Evolutionary conservation across 1,140 invertebrate genomes (phyloP).

Genomic region (Cydia pomonella): DNA sequence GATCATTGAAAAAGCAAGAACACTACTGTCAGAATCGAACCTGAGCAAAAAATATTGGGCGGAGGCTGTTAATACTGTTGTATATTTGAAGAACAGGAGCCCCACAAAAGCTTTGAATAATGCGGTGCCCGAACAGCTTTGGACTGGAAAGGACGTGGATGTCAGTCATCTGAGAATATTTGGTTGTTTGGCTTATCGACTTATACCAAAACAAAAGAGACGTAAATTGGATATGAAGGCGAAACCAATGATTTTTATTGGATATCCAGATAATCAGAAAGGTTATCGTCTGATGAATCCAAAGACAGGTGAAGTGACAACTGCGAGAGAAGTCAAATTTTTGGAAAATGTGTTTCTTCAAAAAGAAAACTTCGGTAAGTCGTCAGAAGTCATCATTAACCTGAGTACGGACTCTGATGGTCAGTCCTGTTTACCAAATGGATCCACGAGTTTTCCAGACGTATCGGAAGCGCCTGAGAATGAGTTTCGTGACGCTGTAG

Average conservation of each 20-base stretch:
- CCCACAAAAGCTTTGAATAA: slow-evolving; percentile 16
- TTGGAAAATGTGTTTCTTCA: slow-evolving; percentile 34
- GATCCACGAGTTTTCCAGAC: too few relatives aligned
- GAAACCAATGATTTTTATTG: too few relatives aligned
- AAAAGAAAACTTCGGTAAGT: slow-evolving; percentile 42
- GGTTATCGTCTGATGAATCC: too few relatives aligned
- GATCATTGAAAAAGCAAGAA: too few relatives aligned
- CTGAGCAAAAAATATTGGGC: too few relatives aligned
- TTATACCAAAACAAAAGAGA: slow-evolving; percentile 28
- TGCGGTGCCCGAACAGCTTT: background rate
- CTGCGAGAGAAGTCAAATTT: background rate
- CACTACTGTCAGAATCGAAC: too few relatives aligned
- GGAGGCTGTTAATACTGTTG: background rate
- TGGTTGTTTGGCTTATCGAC: slow-evolving; percentile 32
- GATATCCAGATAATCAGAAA: too few relatives aligned
- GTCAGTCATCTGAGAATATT: slow-evolving; percentile 36
- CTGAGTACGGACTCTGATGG: slow-evolving; percentile 45
- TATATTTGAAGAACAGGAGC: slow-evolving; percentile 1
- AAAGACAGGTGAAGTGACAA: slow-evolving; percentile 6
- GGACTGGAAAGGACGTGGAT: slow-evolving; percentile 10
- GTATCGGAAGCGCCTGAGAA: too few relatives aligned
- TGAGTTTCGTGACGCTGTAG: too few relatives aligned
- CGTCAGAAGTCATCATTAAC: slow-evolving; percentile 44
- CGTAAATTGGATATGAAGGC: slow-evolving; percentile 16
- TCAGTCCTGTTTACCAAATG: too few relatives aligned